Conservation (phyloP, 2,888 invertebrate species). For the Odontomyia ornata region DNA sequence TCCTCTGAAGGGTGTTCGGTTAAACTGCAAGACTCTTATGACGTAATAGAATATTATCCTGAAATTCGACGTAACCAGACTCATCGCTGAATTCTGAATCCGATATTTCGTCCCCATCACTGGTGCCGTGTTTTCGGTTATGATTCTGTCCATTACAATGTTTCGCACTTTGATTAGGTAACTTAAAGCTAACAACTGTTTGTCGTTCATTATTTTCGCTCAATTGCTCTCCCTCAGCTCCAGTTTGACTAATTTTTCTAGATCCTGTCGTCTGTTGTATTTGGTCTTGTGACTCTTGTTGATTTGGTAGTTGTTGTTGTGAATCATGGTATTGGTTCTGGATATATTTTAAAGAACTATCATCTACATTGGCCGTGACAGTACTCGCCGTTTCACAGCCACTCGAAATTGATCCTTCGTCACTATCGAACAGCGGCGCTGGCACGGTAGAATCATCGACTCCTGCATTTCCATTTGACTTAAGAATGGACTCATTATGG, state of each 20-base stretch:
- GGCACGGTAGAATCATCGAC: not conserved
- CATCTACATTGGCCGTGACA: constrained; percentile 67
- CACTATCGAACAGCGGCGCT: constrained; percentile 67
- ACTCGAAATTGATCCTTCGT: constrained; percentile 80
- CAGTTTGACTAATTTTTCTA: not conserved
- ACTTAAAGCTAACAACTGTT: constrained; percentile 37
- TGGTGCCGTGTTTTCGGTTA: constrained; percentile 52
- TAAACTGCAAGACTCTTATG: constrained; percentile 45
- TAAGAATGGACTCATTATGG: constrained; percentile 62
- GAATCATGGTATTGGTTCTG: constrained; percentile 11
- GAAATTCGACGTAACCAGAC: constrained; percentile 86
- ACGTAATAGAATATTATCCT: constrained; percentile 62
- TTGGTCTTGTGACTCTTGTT: not conserved
- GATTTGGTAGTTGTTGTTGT: not conserved
- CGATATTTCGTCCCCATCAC: constrained; percentile 65
- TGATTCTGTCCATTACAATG: constrained; percentile 49
- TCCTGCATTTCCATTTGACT: constrained; percentile 53
- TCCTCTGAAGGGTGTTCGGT: not conserved
- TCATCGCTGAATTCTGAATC: constrained; percentile 90
- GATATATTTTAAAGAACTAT: constrained; percentile 57
- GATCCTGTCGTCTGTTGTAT: not conserved
- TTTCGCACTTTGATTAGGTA: constrained; percentile 46
- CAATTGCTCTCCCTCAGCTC: not conserved
- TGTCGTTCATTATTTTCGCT: not conserved
- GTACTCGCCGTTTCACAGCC: constrained; percentile 84